Base-by-base conservation (phyloP, 1,140 invertebrate species). In the Drosophila nigromelanica region DNA sequence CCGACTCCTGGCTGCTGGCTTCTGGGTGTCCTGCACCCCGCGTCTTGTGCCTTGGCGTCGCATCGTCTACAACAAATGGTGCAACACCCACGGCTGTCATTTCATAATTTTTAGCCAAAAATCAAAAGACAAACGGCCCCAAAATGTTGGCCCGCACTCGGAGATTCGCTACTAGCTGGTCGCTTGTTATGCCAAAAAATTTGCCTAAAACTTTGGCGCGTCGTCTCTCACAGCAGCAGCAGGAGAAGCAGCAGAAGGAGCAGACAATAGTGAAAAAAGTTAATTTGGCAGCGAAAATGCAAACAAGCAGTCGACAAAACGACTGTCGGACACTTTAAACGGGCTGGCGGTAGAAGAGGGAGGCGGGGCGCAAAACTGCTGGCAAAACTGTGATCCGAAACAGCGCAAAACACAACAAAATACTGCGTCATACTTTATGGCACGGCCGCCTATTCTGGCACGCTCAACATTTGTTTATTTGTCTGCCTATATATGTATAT, bases 221-320 rank as follows among this genome's bases (percentile, higher is more conserved):
- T 40, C 18, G 37, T 8, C 12, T 50, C 42, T 52, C 48, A 37
- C 43, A n/a, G 21, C 37, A 18, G 30, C 50, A 47, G 42, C 21
- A 2, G 21, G 21, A 4, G 21, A 2, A 4, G 21, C 21, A 24
- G 21, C 60, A 67, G 14, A 40, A 54, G 35, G 18, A 18, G 54
- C 52, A 83, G 76, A 86, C 75, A 87, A 86, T 87, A 67, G 81
- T 74, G 78, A 86, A 86, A 86, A 86, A 87, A 87, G 78, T 87
- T 87, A 87, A 87, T 86, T 86, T 86, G 82, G 82, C 82, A 86
- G 76, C 78, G 63, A 78, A 87, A 87, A 87, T 81, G 75, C 82
- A 87, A 86, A 87, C 81, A 87, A 86, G 64, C 74, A 78, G 77
- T 66, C 80, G 68, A 76, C 62, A 56, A 45, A 50, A 48, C 39